Base-by-base conservation (phyloP, 2,797 vertebrate genomes). In the Hoplostethus mediterraneus region DNA sequence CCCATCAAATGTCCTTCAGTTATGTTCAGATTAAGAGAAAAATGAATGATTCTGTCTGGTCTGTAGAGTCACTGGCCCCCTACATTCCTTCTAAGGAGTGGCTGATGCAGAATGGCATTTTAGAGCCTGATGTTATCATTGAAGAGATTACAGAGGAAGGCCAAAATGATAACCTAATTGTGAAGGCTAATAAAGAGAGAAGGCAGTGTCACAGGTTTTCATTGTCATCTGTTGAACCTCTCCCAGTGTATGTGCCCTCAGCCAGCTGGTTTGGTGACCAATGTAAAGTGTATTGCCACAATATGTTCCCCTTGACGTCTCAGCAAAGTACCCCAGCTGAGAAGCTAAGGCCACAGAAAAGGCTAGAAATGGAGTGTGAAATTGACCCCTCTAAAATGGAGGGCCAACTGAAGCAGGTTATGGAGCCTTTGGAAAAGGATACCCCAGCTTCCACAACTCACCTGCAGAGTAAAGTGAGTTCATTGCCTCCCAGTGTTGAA, bases 41-140 rank as follows among this genome's bases (percentile, higher is more conserved):
- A 25, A 33, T 85, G 14, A 83, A 92, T 16, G 89, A 89, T 28
- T 93, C 90, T 0, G 64, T 92, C 5, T 93, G 92, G 92, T 93
- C 92, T 1, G 91, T 93, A 59, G 92, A 93, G 57, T 92, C 89
- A 33, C 57, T 92, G 0, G 25, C 61, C 0, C 68, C 77, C 1
- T 92, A 67, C 21, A 45, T 90, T 12, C 92, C 92, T 16, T 45
- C 54, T 2, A 80, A 68, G 13, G 90, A 90, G 2, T 82, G 80
- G 85, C 14, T 88, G 4, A 10, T 67, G 33, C 79, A 80, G 57
- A 90, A 87, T 6, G 1, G 63, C 0, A 0, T 75, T 10, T 48
- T 74, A 3, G 84, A 83, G 17, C 31, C 72, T 4, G 58, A 78
- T 0, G 38, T 73, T 1, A 75, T 80, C 1, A 3, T 48, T 10